Evolutionary conservation across 2,797 vertebrate species (phyloP), one percentile per base, ranked within the genome.

Genomic region (Diceros bicornis): DNA sequence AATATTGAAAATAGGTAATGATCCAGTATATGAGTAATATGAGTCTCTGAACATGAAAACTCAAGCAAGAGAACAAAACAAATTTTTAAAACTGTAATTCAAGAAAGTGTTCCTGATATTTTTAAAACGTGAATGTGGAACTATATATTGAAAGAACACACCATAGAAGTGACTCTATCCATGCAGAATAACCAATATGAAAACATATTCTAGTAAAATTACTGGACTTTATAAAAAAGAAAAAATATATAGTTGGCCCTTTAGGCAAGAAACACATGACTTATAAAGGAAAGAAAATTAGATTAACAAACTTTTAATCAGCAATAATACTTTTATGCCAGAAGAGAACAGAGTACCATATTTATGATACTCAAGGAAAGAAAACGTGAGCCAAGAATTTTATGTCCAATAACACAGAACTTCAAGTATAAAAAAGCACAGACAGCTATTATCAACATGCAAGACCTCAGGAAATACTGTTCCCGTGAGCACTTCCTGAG

Each of bases 351-450:
- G 55, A 69, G 47, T 57, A 86, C 57, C 37, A 77, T 50, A 78
- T 17, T 87, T 68, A 87, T 81, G 27, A 79, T 34, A 62, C 6
- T 37, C 21, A 79, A 57, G 82, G 55, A 29, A 78, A 93, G 5
- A 61, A 37, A 79, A 23, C 50, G 25, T 25, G n/a, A 71, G 32
- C 66, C 55, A 83, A 83, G 32, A n/a, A 47, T 91, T 91, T 57
- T 61, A 69, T 52, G 78, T 34, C 23, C 41, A 74, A 47, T 66
- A n/a, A 88, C 59, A 59, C 23, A 64, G 57, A 81, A 52, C 68
- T 82, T 82, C 18, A 66, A 75, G 61, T 75, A 52, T 50, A 69
- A 83, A 77, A 77, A 95, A 88, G 14, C 61, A 83, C 52, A 74
- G 52, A 86, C 32, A 81, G 37, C 68, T 18, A 3, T 89, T 83